Evolutionary conservation across 1,140 invertebrate genomes (phyloP), one percentile per base, ranked within the genome.

Genomic region (Trichonephila clavata): DNA sequence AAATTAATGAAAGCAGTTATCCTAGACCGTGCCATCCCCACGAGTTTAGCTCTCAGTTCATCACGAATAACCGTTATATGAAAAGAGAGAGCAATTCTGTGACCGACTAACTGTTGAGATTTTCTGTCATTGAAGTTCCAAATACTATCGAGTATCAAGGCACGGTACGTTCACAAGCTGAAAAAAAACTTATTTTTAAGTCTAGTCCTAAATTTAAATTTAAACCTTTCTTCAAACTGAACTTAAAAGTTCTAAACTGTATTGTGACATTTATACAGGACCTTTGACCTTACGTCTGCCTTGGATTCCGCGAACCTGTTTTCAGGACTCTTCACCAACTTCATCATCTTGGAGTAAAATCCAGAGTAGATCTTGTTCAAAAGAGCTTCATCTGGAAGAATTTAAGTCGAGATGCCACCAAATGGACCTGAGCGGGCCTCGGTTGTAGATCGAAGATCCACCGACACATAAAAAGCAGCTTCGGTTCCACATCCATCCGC

Each of bases 1-100:
- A 93, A 87, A 61, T 65, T 24, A 63, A 59, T 2, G 95, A 95
- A 16, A 65, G 71, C 86, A 57, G 92, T 27, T 94, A 94, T 77
- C 94, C 95, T 18, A 18, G 94, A 20, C 94, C 95, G 68, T 5
- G 92, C 0, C 80, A 94, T 18, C 95, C 96, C 20, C 90, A 96
- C 0, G 95, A 96, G 86, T 95, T 93, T 50, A 60, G 1, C 10
- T 60, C 18, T 60, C 59, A 1, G 1, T 5, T 13, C 13, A 60
- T 5, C 18, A 7, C 13, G 13, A 0, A 20, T 20, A 16, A 2
- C 13, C 10, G 4, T 60, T 60, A 3, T 7, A 2, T 60, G 59
- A 60, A 7, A 4, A 20, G 2, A 2, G 18, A 3, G 2, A 60
- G 6, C 59, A 60, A 60, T 16, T 60, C 59, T 60, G 6, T 60